Percentiles rank a stretch among this genome's conserved stretches.
phyloP scores from a whole-genome alignment of 1,140 invertebrate species.

The Drosophila busckii region DNA sequence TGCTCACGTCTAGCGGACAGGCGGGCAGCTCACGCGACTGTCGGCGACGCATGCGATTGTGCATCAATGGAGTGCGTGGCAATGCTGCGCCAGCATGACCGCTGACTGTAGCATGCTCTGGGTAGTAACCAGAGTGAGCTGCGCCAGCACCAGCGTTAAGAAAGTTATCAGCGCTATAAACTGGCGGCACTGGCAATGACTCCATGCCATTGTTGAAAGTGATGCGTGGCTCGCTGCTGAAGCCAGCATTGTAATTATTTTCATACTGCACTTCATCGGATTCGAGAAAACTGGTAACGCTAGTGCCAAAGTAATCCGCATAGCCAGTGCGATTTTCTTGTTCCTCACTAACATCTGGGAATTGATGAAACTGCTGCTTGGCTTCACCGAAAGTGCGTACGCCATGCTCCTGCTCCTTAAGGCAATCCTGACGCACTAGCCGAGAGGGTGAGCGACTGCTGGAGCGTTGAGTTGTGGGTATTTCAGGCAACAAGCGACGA shows the following conservation, averaged over 20 bases:
- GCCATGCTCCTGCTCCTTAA: slow-evolving; percentile 62
- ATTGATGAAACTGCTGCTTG: slow-evolving; percentile 75
- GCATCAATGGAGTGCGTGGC: slow-evolving; percentile 68
- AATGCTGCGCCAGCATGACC: slow-evolving; percentile 46
- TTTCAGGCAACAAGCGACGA: slow-evolving; percentile 68
- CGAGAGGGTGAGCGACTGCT: slow-evolving; percentile 69
- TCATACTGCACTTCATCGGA: slow-evolving; percentile 76
- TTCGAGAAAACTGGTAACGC: slow-evolving; percentile 66
- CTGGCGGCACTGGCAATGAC: slow-evolving; percentile 52
- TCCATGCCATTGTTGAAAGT: slow-evolving; percentile 73
- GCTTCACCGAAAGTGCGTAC: slow-evolving; percentile 73
- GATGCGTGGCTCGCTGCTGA: slow-evolving; percentile 76
- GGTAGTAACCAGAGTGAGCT: slow-evolving; percentile 33
- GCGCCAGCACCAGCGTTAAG: slow-evolving; percentile 25
- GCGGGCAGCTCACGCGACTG: slow-evolving; percentile 62
- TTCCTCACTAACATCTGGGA: slow-evolving; percentile 70
- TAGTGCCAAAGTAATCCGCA: slow-evolving; percentile 72
- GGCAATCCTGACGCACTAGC: slow-evolving; percentile 71
- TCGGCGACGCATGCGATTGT: slow-evolving; percentile 62
- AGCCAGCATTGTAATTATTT: slow-evolving; percentile 69
- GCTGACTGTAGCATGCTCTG: slow-evolving; percentile 32
- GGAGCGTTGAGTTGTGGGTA: slow-evolving; percentile 53
- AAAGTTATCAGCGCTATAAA: slow-evolving; percentile 69
- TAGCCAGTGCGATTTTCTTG: slow-evolving; percentile 62
- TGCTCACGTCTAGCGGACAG: neutral